phyloP scores from a whole-genome alignment of 2,797 vertebrate genomes.

The Phrynocephalus forsythii region DNA sequence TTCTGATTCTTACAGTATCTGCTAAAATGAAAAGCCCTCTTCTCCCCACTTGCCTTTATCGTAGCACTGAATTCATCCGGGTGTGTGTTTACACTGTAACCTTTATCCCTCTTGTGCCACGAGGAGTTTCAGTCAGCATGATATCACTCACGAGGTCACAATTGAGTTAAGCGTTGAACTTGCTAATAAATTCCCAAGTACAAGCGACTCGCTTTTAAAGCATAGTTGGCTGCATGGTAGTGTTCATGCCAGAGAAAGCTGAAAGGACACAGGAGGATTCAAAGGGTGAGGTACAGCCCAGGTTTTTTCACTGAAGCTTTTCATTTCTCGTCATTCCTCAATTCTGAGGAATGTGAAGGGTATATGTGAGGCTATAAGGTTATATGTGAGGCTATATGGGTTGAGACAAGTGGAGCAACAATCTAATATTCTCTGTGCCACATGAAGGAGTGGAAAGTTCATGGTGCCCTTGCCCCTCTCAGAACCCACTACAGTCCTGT shows the following conservation, averaged over 20 bases:
- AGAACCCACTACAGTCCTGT: neutral
- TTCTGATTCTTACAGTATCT: neutral
- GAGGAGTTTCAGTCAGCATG: neutral
- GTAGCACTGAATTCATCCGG: neutral
- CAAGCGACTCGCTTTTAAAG: constrained; percentile 31
- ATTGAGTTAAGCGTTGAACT: constrained; percentile 22
- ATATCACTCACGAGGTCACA: constrained; percentile 18
- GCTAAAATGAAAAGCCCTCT: neutral
- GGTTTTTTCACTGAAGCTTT: neutral
- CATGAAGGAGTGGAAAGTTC: neutral
- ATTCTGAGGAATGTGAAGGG: neutral
- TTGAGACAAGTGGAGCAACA: neutral
- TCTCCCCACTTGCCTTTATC: neutral
- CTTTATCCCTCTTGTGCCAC: neutral
- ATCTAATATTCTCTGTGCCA: neutral
- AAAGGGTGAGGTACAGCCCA: neutral
- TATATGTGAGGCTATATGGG: neutral
- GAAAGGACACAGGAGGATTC: neutral
- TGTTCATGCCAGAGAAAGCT: neutral
- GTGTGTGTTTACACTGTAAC: constrained; percentile 6
- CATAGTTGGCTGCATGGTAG: neutral
- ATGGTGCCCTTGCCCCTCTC: neutral
- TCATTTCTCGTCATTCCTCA: neutral
- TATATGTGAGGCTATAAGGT: no score
- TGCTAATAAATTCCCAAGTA: constrained; percentile 43